Evolutionary conservation across 2,797 vertebrate genomes (phyloP), one percentile per base, ranked within the genome.

Genomic region (Arvicola amphibius): DNA sequence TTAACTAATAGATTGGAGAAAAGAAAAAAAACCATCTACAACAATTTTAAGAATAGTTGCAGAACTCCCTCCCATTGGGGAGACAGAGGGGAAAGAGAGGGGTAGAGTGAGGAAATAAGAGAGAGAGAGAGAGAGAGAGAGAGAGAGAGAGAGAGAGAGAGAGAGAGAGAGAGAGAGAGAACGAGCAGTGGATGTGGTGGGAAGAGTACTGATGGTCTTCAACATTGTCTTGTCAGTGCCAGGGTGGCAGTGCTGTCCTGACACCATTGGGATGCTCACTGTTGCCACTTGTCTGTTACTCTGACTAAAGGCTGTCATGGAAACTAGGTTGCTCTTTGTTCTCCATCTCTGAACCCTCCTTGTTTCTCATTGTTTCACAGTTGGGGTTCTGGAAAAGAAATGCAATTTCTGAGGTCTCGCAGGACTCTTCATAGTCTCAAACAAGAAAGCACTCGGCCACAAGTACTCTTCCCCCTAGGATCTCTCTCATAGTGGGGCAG

Each of bases 21-120:
- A 53, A 29, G 43, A 69, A 46, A 3, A 43, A 14, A 59, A 19
- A 13, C 16, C 40, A 65, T 17, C 5, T 40, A 48, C 56, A 81
- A 61, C 79, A 29, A 61, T 29, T 14, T 61, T 29, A 29, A 83
- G 79, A 43, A 29, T 83, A 83, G 14, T 43, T 61, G 37, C 56
- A 61, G 56, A 43, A 29, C 40, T 14, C 29, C 56, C 13, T 81
- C 25, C 13, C 7, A 37, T 40, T 23, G 23, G n/a, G 37, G 23
- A 17, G 21, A 40, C n/a, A 16, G 79, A 27, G 53, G 5, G 34
- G 0, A 1, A 16, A 16, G 77, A 12, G 11, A 16, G 21, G 5
- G 27, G 3, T 14, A 3, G 27, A 13, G 2, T 0, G 9, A 10
- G 1, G 48, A 27, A 40, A 73, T 9, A 37, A 14, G 65, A 69